Conservation (phyloP, 1,140 invertebrate genomes). For the Danaus plexippus region DNA sequence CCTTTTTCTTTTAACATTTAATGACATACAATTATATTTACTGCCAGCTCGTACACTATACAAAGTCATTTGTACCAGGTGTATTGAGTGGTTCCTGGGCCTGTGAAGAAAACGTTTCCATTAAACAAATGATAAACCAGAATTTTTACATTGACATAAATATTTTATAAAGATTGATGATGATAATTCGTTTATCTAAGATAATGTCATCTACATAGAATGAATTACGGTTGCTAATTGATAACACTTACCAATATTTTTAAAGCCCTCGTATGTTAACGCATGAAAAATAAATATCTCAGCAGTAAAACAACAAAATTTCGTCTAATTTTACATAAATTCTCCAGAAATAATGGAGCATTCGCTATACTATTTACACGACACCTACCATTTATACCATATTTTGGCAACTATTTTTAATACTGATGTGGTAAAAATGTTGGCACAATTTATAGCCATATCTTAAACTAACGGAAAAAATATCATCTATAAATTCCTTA, state of each 20-base stretch:
- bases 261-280: constrained; percentile 61
- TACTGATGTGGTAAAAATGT: constrained; percentile 73
- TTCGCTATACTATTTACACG: constrained; percentile 49
- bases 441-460: constrained; percentile 61
- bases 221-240: constrained; percentile 16
- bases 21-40: constrained; percentile 61
- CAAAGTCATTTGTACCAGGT: constrained; percentile 81
- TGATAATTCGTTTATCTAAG: too few species aligned
- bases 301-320: constrained; percentile 48
- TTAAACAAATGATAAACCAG: constrained; percentile 1
- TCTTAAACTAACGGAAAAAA: constrained; percentile 54
- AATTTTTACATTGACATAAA: constrained; percentile 4
- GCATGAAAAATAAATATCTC: constrained; percentile 69
- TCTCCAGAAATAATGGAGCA: constrained; percentile 7
- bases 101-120: constrained; percentile 54
- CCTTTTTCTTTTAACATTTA: constrained; percentile 68
- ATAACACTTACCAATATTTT: constrained; percentile 60
- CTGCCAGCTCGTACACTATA: constrained; percentile 68
- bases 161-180: too few species aligned
- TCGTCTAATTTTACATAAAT: constrained; percentile 17
- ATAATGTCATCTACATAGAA: background rate
- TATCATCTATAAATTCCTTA: constrained; percentile 61
- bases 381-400: constrained; percentile 43
- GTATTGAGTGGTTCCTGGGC: constrained; percentile 81
- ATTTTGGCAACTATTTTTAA: constrained; percentile 70